Base-by-base conservation (phyloP, 2,888 invertebrate genomes). In the Eugnorisma glareosa region DNA sequence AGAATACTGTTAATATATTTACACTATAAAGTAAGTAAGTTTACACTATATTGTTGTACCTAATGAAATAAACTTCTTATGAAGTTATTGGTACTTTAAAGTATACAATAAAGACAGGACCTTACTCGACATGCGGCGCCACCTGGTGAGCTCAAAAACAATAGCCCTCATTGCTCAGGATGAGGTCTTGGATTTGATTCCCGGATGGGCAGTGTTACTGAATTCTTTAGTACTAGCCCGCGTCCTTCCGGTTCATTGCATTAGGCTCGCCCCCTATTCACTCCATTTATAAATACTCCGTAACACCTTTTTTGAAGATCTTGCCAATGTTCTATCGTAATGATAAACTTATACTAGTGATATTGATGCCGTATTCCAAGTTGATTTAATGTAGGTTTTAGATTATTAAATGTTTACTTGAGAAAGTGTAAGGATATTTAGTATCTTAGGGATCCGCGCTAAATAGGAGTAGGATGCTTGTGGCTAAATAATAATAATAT, bases 321-420 rank as follows among this genome's bases (percentile, higher is more conserved):
- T 74, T 78, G 54, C 45, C 64, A 74, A 74, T 40, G 63, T 57
- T 64, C 10, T 63, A 45, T 54, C n/a, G 6, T 73, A 45, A 81
- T 45, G 18, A 69, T 59, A 18, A 63, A 51, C n/a, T 35, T n/a
- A 8, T 28, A 68, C 21, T 76, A 51, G 45, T 64, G 37, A 45
- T 54, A 48, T 73, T 63, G 45, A 45, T 54, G 61, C 37, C 11
- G 35, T 72, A 54, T 45, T 77, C 35, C 51, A 24, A 11, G n/a
- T 51, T 35, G 15, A 51, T n/a, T 51, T n/a, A 54, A 54, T 35
- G 5, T 61, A 61, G 10, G 24, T 63, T 63, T 68, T 40, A 28
- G 37, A 37, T 7, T 51, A 43, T 61, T 24, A 43, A 1, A 51
- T 43, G 10, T 37, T 35, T 31, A 48, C 28, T 40, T 21, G 11